Conservation (phyloP, 2,888 invertebrate genomes). For the Ectemnius cavifrons region DNA sequence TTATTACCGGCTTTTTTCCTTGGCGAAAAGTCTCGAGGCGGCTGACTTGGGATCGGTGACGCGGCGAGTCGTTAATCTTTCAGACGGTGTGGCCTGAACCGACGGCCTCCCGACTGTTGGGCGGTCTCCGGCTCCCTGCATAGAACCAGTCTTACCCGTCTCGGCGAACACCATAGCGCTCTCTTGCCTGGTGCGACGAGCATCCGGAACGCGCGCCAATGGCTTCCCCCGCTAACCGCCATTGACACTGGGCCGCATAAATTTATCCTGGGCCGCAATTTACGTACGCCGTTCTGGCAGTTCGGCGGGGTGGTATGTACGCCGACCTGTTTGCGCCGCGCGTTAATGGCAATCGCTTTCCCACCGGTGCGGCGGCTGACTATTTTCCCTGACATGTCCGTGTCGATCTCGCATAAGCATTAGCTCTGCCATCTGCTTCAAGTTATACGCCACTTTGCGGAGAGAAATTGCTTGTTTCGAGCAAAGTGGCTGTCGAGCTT, state of each 20-base stretch:
- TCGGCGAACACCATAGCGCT: constrained; percentile 3
- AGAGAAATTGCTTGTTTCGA: too few relatives aligned
- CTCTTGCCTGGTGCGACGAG: background rate
- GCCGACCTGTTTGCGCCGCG: constrained; percentile 14
- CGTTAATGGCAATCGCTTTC: constrained; percentile 29
- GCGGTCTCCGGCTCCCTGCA: constrained; percentile 18
- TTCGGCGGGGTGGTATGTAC: background rate
- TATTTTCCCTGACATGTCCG: constrained; percentile 21
- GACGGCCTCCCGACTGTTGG: constrained; percentile 8
- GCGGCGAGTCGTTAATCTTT: constrained; percentile 54
- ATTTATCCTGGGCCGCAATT: constrained; percentile 33
- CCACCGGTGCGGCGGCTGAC: constrained; percentile 9
- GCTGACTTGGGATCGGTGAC: constrained; percentile 43
- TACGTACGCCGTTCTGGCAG: constrained; percentile 20
- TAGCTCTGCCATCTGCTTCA: background rate
- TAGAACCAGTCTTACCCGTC: constrained; percentile 10
- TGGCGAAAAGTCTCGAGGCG: constrained; percentile 29
- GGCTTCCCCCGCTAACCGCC: constrained; percentile 36
- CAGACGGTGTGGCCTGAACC: constrained; percentile 16
- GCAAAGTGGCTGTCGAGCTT: too few relatives aligned
- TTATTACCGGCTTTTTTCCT: constrained; percentile 47
- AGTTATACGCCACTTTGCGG: too few relatives aligned
- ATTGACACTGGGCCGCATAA: constrained; percentile 45
- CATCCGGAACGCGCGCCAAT: constrained; percentile 4
- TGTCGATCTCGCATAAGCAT: background rate